Evolutionary conservation across 2,888 invertebrate genomes (phyloP).

Genomic region (Blastobasis adustella): DNA sequence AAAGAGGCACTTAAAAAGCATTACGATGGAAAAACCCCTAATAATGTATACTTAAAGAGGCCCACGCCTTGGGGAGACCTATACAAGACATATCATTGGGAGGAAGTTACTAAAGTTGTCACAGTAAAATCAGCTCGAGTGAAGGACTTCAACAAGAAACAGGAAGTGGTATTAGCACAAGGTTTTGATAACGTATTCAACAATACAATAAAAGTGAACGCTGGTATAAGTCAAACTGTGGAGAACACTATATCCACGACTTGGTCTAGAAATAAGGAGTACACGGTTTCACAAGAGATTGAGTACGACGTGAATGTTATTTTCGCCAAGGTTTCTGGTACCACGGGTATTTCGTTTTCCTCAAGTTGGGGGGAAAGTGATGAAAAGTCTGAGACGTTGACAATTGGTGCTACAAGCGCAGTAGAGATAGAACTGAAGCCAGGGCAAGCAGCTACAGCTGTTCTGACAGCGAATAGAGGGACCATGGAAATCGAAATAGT

Average conservation of each 20-base stretch:
- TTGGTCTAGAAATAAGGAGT: conserved; percentile 41
- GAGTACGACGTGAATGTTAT: conserved; percentile 45
- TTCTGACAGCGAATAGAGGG: conserved; percentile 42
- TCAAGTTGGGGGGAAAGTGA: conserved; percentile 43
- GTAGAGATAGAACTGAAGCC: conserved; percentile 49
- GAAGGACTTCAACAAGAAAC: conserved; percentile 24
- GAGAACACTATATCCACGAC: conserved; percentile 46
- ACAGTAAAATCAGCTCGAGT: conserved; percentile 35
- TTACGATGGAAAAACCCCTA: conserved; percentile 37
- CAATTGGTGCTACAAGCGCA: conserved; percentile 39
- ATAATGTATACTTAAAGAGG: conserved; percentile 36
- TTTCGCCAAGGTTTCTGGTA: conserved; percentile 38
- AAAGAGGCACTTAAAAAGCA: conserved; percentile 31
- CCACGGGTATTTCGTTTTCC: conserved; percentile 40
- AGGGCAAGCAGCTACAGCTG: conserved; percentile 42
- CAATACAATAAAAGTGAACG: conserved; percentile 47
- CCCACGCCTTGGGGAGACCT: conserved; percentile 61
- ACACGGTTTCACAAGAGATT: conserved; percentile 39
- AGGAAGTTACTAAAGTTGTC: conserved; percentile 37
- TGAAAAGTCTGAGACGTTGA: conserved; percentile 41
- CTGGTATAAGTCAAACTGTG: conserved; percentile 47
- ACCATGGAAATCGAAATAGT: conserved; percentile 42
- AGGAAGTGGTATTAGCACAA: conserved; percentile 35
- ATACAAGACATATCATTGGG: conserved; percentile 46
- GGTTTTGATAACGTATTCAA: conserved; percentile 48